A percentile compares a stretch with the other conserved stretches of the same genome.
phyloP scores from a whole-genome alignment of 2,797 vertebrate species.

The Cossypha polioptera region DNA sequence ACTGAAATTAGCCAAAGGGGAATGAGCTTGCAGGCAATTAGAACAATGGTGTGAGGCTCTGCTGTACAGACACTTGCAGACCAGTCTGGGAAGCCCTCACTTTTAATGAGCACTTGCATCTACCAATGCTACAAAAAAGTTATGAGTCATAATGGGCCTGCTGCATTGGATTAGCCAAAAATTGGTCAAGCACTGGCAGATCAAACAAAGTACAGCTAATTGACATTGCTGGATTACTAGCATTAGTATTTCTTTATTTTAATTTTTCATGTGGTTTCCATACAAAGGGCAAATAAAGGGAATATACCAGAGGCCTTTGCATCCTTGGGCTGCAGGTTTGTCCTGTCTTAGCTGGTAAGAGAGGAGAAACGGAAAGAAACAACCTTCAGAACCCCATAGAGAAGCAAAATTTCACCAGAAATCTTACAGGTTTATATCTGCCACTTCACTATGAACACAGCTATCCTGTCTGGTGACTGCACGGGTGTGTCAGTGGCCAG shows the following conservation, averaged over 20 bases:
- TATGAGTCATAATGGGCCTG: background rate
- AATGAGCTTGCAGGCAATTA: background rate
- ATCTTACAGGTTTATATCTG: rapidly evolving
- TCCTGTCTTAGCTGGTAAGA: background rate
- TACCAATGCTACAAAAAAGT: background rate
- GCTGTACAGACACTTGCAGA: background rate
- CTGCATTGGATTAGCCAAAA: background rate
- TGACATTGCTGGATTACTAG: background rate
- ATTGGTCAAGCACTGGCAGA: background rate
- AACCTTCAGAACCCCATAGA: background rate
- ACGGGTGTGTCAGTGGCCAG: background rate
- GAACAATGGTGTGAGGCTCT: background rate
- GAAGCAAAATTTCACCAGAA: background rate
- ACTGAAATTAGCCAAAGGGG: background rate
- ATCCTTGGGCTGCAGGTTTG: background rate
- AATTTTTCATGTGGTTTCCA: background rate
- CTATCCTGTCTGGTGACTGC: background rate
- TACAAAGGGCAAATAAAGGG: background rate
- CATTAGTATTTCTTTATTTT: background rate
- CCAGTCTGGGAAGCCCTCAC: background rate
- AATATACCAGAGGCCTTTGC: background rate
- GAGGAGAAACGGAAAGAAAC: background rate
- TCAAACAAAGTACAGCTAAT: background rate
- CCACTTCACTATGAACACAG: background rate
- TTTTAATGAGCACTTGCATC: background rate